phyloP scores from a whole-genome alignment of 2,888 invertebrate species.

The Asteroscopus sphinx region DNA sequence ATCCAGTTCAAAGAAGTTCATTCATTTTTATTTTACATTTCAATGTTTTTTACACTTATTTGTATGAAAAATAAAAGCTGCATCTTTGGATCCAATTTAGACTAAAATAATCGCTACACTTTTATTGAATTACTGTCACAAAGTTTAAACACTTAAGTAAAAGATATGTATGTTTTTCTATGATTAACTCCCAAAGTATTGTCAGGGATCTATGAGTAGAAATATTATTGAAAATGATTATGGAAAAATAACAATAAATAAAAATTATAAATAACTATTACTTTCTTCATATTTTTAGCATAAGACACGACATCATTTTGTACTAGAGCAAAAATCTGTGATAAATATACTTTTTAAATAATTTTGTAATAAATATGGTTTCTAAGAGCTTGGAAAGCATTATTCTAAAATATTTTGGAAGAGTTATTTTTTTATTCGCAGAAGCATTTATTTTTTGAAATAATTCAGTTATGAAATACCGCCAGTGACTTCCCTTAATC shows the following conservation, averaged over 20 bases:
- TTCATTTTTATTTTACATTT: constrained; percentile 52
- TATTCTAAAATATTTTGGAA: constrained; percentile 36
- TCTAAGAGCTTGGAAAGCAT: constrained; percentile 41
- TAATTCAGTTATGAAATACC: constrained; percentile 45
- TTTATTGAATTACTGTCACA: constrained; percentile 85
- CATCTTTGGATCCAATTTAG: constrained; percentile 81
- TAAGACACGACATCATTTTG: constrained; percentile 81
- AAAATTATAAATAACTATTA: constrained; percentile 45
- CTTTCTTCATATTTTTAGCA: constrained; percentile 52
- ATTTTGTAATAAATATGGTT: constrained; percentile 27
- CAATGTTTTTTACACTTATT: constrained; percentile 71
- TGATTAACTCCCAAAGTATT: constrained; percentile 66
- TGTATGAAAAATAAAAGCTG: constrained; percentile 87
- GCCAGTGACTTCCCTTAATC: constrained; percentile 57
- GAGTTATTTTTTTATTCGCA: constrained; percentile 22
- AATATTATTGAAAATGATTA: constrained; percentile 42
- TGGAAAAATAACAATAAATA: constrained; percentile 41
- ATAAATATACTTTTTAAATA: constrained; percentile 38
- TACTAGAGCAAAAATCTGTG: constrained; percentile 75
- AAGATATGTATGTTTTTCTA: constrained; percentile 85
- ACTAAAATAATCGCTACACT: constrained; percentile 68
- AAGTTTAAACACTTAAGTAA: constrained; percentile 79
- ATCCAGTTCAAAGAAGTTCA: constrained; percentile 18
- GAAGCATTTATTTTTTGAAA: constrained; percentile 39
- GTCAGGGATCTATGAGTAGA: constrained; percentile 58